Base-by-base conservation (phyloP, 2,113 vertebrate species). In the Otis tarda region DNA sequence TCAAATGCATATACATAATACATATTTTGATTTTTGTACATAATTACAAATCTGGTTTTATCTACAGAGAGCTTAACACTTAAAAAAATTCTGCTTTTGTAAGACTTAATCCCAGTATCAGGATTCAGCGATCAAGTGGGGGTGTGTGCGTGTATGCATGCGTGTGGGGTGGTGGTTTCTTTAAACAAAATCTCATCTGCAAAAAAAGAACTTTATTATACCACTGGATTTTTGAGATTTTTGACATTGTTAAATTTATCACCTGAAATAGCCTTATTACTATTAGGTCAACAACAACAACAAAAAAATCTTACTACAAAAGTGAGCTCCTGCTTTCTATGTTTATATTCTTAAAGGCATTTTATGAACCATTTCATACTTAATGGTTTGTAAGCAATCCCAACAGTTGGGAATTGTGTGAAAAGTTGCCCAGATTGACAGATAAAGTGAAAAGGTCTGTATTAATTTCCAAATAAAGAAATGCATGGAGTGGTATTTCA, bases 381-480 rank as follows among this genome's bases (percentile, higher is more conserved):
- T 98, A 99, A 99, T 98, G 98, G 98, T 94, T 99, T 98, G 98
- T 98, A 98, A 98, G 98, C 97, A 98, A 98, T 96, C 97, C 96
- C 96, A 97, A 93, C 96, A 98, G 98, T 98, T 98, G 96, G 98
- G 98, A 98, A 98, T 97, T 98, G 96, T 98, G 98, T 98, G 98
- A 98, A 98, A 98, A 98, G 98, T 98, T 98, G 97, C 96, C 94
- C 97, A 97, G 98, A 98, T 98, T 98, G 98, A 98, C 98, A 98
- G 98, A 98, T 96, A 95, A 98, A 98, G 96, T 97, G 97, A 98
- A 98, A 98, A 98, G 97, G 98, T 99, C 98, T 98, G 98, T 99
- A 98, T 98, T 98, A 99, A 99, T 98, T 98, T 99, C 98, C 97
- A 98, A 98, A 99, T 99, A 99, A 99, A 99, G 98, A 98, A 98